Evolutionary conservation across 37 sponge, comb jelly and placozoan species (phyloP), one percentile per base, ranked within the genome.

Genomic region (Tethya wilhelma): DNA sequence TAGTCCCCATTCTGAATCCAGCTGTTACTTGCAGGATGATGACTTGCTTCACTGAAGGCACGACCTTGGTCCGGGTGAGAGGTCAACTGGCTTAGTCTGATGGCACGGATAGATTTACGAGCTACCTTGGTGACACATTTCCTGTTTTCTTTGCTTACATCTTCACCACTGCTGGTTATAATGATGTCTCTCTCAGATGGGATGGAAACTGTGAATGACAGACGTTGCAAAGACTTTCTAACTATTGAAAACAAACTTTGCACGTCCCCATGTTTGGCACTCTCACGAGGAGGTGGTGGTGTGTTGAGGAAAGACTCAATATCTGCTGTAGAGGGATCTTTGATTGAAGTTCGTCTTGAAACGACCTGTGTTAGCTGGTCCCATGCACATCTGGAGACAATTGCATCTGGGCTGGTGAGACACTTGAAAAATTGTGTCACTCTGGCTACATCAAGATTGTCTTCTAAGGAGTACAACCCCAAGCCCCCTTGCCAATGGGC

Each of bases 1-100:
- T 75, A 77, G 44, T 43, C 26, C 2, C 89, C 82, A 7, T 44
- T 37, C 25, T n/a, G 31, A 23, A 88, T 68, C 83, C 89, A 88
- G 25, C 58, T 63, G 73, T 67, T 81, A 26, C 71, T 59, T 45
- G 64, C 46, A 14, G 89, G 78, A 67, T 75, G 56, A 6, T 19
- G 25, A 20, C 55, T 30, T n/a, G n/a, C n/a, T n/a, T n/a, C n/a
- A n/a, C n/a, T 20, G 72, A 81, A 56, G 20, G 71, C 29, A 30
- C 67, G 57, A 11, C 77, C 89, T 64, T 88, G 89, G 53, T 88
- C 89, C 32, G 33, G 22, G 30, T 64, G 65, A 1, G 11, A 4
- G 32, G 17, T 33, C 14, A 64, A 31, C 34, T 30, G 3, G 1
- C 28, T 1, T 49, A 65, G 53, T 5, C 41, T 34, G 1, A 14